A percentile compares a stretch with the other conserved stretches of the same genome.
These are phyloP conservation scores for Caranx ignobilis DNA, from an alignment of 2,113 vertebrate genomes.

Conservation along the genomic window DNA sequence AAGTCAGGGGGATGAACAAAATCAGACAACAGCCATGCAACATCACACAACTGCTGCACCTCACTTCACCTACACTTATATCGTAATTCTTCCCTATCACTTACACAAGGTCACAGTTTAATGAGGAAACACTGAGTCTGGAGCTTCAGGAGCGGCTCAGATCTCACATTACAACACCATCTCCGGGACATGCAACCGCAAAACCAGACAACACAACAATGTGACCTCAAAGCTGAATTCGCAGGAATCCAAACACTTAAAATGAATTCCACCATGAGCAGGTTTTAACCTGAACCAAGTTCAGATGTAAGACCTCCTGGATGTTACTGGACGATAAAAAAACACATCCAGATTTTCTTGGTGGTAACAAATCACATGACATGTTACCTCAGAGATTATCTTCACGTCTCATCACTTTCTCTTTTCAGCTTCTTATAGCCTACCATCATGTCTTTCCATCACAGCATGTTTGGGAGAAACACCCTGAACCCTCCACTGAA, in stretches of 20 bases:
- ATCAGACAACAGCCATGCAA: constrained; percentile 5
- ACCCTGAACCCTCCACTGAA: too few relatives aligned
- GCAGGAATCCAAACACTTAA: neutral
- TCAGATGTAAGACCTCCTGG: too few relatives aligned
- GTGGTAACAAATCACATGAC: too few relatives aligned
- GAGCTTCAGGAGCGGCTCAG: neutral
- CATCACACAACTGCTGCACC: neutral
- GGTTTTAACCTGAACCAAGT: too few relatives aligned
- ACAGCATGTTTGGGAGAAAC: too few relatives aligned
- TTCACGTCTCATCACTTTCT: too few relatives aligned
- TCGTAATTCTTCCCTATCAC: neutral
- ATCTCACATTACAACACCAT: neutral
- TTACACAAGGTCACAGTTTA: neutral
- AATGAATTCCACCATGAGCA: neutral
- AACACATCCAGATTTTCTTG: too few relatives aligned
- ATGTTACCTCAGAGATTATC: too few relatives aligned
- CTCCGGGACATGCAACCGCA: neutral
- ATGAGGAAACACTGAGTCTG: neutral
- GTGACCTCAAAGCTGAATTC: neutral
- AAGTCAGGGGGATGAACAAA: neutral
- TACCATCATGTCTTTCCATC: too few relatives aligned
- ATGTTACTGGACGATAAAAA: too few relatives aligned
- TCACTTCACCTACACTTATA: neutral
- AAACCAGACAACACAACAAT: neutral
- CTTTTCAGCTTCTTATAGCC: too few relatives aligned